phyloP scores from a whole-genome alignment of 2,797 vertebrate species.

The Cryptoprocta ferox region DNA sequence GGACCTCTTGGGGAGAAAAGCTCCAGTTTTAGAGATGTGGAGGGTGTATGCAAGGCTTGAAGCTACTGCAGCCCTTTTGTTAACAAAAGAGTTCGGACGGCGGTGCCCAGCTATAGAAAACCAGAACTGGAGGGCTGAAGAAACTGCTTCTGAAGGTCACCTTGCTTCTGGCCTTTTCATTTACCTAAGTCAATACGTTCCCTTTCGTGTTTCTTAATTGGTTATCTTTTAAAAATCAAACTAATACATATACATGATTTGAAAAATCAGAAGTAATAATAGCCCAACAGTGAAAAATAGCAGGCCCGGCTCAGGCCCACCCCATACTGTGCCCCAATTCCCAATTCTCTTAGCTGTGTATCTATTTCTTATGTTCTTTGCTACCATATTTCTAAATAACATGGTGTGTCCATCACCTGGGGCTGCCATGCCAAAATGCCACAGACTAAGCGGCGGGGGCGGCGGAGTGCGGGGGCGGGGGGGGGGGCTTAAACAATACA shows the following conservation, averaged over 20 bases:
- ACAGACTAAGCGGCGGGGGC: not conserved
- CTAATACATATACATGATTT: not conserved
- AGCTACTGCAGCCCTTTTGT: not conserved
- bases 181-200: not conserved
- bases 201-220: constrained; percentile 10
- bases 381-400: not conserved
- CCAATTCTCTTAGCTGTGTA: not conserved
- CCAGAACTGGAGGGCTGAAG: not conserved
- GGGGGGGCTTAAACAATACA: not conserved
- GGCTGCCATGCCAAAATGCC: not conserved
- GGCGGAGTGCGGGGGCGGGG: accelerated
- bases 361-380: not conserved
- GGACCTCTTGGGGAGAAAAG: not conserved
- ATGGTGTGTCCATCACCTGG: not conserved
- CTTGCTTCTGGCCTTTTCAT: not conserved
- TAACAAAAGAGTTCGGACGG: not conserved
- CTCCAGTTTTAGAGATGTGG: not conserved
- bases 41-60: not conserved
- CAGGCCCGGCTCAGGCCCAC: not conserved
- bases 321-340: not conserved
- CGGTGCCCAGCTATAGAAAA: not conserved
- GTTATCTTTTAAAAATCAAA: constrained; percentile 5
- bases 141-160: not conserved
- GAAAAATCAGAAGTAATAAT: constrained; percentile 40
- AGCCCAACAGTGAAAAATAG: not conserved